Conservation (phyloP, 1,140 invertebrate species). For the Theocolax elegans region DNA sequence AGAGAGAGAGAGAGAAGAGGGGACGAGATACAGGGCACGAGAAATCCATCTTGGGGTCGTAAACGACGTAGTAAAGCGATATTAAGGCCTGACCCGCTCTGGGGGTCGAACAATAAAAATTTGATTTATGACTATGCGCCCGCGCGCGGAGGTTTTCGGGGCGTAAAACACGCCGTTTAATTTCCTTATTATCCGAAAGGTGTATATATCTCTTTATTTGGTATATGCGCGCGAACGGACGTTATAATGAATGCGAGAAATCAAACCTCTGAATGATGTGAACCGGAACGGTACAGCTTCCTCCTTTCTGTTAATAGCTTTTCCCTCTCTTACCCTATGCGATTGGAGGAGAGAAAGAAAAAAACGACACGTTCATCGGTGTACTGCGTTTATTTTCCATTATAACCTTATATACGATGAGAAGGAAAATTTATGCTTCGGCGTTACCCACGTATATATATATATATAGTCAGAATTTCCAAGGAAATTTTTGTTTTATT, state of each 20-base stretch:
- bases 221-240: not conserved
- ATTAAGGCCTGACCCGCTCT: not conserved
- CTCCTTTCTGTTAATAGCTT: slow-evolving; percentile 13
- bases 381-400: slow-evolving; percentile 15
- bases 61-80: slow-evolving; percentile 16
- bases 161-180: not conserved
- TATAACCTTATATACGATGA: not conserved
- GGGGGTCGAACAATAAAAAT: slow-evolving; percentile 2
- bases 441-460: not conserved
- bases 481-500: not conserved
- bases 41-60: slow-evolving; percentile 1
- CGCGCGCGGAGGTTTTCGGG: not conserved
- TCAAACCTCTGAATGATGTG: not conserved
- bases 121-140: not conserved
- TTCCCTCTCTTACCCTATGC: not conserved
- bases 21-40: not conserved
- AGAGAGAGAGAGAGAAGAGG: not conserved
- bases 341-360: too few relatives aligned
- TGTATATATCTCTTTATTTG: too few relatives aligned
- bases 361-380: not conserved
- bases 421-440: slow-evolving; percentile 9
- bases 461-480: too few relatives aligned
- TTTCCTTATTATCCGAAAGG: too few relatives aligned
- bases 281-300: not conserved
- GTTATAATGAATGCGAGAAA: not conserved